Base-by-base conservation (phyloP, 2,888 invertebrate genomes). In the Leptopilina myrica region DNA sequence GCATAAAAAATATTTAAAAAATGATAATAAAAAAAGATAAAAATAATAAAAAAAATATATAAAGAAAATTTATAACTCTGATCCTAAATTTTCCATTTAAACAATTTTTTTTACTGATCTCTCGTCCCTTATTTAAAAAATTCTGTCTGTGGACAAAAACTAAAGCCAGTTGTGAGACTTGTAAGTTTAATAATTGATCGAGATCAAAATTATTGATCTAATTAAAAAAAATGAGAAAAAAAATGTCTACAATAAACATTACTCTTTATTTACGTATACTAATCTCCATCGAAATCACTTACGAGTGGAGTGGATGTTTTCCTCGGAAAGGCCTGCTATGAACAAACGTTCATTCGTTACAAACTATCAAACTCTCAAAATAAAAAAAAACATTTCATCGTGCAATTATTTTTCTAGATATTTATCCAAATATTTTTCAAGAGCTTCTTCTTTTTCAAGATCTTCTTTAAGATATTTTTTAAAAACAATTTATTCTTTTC, bases 231-330 rank as follows among this genome's bases (percentile, higher is more conserved):
- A 49, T 11, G 12, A 49, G 12, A 69, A 64, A 69, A 49, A 53
- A 53, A 62, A 26, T 12, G 8, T 53, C 26, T 69, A 69, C 69
- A 8, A 20, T 7, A 14, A 40, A 33, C 56, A 15, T 59, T 33
- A 73, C 5, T 73, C 5, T 56, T 59, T 73, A 73, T 8, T 65
- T 9, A 69, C 33, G n/a, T n/a, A 33, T 33, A 73, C 26, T 15
- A 40, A 59, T 73, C 11, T 73, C 56, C 53, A 56, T 73, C 9
- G 33, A 73, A 11, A 56, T 73, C 93, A 94, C 94, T 94, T 93
- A 94, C 94, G 94, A 92, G 93, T 93, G 91, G 93, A 94, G 85
- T 93, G 93, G 90, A 94, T 93, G 92, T 92, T 94, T 92, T 94
- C 94, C 92, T 94, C 94, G 87, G 94, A 94, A 86, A 93, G 93